These are phyloP conservation scores for Timema podura DNA, from an alignment of 2,888 invertebrate species.

Conservation along the genomic window DNA sequence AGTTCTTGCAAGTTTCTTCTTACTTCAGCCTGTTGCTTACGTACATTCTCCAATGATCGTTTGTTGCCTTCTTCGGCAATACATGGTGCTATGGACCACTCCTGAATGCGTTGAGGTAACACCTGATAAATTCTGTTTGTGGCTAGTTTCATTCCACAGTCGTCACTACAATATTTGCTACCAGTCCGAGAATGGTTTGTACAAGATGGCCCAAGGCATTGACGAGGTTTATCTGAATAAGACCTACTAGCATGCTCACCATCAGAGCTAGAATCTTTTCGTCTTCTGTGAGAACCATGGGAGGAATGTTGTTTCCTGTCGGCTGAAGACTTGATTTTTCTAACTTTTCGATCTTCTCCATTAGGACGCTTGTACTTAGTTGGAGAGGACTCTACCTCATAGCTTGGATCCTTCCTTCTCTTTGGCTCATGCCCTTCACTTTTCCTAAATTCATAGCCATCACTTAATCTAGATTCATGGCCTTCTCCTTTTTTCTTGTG, in stretches of 20 bases:
- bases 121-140: conserved; percentile 80
- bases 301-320: neutral
- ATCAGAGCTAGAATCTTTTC: conserved; percentile 36
- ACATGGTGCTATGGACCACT: conserved; percentile 86
- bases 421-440: too few relatives aligned
- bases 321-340: too few relatives aligned
- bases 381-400: too few relatives aligned
- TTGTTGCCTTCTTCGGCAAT: conserved; percentile 79
- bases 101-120: conserved; percentile 85
- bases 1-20: conserved; percentile 73
- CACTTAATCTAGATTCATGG: too few relatives aligned
- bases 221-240: conserved; percentile 52
- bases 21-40: conserved; percentile 74
- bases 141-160: conserved; percentile 86
- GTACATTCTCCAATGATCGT: conserved; percentile 64
- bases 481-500: conserved; percentile 35
- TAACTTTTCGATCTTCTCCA: conserved; percentile 34
- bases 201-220: conserved; percentile 92
- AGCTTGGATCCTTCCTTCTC: too few relatives aligned
- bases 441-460: too few relatives aligned
- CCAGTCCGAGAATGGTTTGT: conserved; percentile 67
- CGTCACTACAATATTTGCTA: conserved; percentile 91
- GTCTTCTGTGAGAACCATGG: conserved; percentile 27
- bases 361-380: too few relatives aligned
- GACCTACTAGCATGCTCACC: conserved; percentile 27